phyloP scores from a whole-genome alignment of 2,113 vertebrate species.

The Charina bottae region DNA sequence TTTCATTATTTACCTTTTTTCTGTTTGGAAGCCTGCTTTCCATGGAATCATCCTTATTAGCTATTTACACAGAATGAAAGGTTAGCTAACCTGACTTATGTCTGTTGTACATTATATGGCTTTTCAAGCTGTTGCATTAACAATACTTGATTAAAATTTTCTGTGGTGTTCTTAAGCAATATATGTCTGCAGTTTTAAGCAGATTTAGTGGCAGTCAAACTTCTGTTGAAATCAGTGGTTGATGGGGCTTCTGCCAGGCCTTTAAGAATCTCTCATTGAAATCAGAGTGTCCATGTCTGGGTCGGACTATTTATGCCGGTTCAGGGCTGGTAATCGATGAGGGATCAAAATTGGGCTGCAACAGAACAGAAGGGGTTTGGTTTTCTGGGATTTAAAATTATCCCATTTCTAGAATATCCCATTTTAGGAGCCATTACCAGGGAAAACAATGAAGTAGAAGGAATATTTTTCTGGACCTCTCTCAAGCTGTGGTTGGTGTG shows the following conservation, averaged over 20 bases:
- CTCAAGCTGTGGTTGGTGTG: not conserved
- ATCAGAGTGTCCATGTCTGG: not conserved
- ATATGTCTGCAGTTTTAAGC: not conserved
- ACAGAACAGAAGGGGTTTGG: not conserved
- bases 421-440: not conserved
- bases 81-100: not conserved
- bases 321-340: not conserved
- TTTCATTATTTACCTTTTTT: not conserved
- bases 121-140: fast-evolving
- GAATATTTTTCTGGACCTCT: no score
- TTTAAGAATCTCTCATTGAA: not conserved
- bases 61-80: not conserved
- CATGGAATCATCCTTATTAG: not conserved
- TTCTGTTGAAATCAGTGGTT: not conserved
- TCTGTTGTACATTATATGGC: not conserved
- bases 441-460: not conserved
- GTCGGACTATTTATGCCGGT: not conserved
- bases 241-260: not conserved
- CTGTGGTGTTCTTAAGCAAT: not conserved
- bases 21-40: not conserved
- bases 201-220: not conserved
- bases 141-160: not conserved
- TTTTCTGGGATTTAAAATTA: not conserved
- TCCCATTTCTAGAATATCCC: not conserved
- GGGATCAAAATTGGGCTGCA: not conserved